phyloP scores from a whole-genome alignment of 2,113 vertebrate species.

The Macrotus californicus region DNA sequence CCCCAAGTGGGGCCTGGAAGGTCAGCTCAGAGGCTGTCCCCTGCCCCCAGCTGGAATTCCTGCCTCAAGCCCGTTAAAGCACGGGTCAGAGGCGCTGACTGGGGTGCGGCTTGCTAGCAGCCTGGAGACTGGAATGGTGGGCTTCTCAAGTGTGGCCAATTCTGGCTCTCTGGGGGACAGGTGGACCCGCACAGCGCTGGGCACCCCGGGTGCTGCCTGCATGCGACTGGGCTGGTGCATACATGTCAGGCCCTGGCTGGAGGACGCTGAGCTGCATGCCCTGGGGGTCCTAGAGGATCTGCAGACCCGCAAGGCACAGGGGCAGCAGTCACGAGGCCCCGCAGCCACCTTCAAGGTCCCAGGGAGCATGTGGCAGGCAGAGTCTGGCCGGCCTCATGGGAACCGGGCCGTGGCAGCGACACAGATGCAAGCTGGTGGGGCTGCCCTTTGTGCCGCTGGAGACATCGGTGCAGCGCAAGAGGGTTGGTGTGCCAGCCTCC shows the following conservation, averaged over 20 bases:
- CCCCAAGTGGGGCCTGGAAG: not conserved
- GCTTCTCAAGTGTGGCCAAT: not conserved
- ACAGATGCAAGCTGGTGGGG: not conserved
- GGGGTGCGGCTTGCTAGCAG: not conserved
- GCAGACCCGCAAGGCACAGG: not conserved
- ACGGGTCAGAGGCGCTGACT: not conserved
- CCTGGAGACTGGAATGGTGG: rapidly evolving
- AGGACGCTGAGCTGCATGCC: not conserved
- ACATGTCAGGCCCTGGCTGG: rapidly evolving
- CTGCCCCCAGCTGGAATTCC: rapidly evolving
- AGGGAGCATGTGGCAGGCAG: not conserved
- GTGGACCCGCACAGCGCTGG: rapidly evolving
- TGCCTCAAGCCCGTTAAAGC: no score
- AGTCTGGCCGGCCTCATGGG: not conserved
- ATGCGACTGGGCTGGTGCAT: rapidly evolving
- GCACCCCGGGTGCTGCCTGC: rapidly evolving
- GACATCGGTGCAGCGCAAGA: not conserved
- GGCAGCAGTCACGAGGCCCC: rapidly evolving
- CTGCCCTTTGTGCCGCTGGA: not conserved
- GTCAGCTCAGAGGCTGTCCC: not conserved
- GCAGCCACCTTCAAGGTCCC: not conserved
- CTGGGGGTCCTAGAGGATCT: not conserved
- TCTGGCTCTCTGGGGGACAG: not conserved
- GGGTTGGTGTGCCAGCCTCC: rapidly evolving
- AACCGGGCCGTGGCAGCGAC: rapidly evolving